phyloP scores from a whole-genome alignment of 1,140 invertebrate genomes.

The Cherax quadricarinatus region DNA sequence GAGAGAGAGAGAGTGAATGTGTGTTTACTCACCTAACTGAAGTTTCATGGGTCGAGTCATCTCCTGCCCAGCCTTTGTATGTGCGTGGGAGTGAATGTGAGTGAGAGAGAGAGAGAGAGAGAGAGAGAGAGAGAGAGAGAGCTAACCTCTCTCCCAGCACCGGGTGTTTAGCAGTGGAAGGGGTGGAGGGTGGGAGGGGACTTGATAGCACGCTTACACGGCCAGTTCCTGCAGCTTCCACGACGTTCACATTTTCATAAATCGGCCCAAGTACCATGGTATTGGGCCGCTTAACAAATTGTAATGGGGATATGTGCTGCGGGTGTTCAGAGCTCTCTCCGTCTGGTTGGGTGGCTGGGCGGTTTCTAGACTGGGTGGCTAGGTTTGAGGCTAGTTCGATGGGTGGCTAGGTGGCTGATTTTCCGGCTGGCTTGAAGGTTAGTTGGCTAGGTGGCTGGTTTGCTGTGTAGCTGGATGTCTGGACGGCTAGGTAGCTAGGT shows the following conservation, averaged over 20 bases:
- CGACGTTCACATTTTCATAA: conserved; percentile 69
- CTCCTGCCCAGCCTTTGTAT: too few species aligned
- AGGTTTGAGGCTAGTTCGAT: neutral
- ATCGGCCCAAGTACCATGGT: conserved; percentile 60
- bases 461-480: too few species aligned
- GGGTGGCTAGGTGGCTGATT: neutral
- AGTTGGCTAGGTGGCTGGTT: too few species aligned
- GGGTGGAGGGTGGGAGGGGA: neutral
- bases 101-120: conserved; percentile 36
- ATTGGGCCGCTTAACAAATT: conserved; percentile 69
- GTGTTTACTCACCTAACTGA: too few species aligned
- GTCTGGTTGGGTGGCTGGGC: neutral
- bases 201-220: conserved; percentile 60
- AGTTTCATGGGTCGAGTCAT: too few species aligned
- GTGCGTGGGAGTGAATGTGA: neutral
- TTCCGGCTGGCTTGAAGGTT: too few species aligned
- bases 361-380: neutral
- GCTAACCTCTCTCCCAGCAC: neutral
- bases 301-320: conserved; percentile 63
- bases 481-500: too few species aligned
- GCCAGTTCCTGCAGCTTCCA: conserved; percentile 51
- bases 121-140: conserved; percentile 15
- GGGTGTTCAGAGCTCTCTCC: conserved; percentile 1
- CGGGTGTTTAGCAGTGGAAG: conserved; percentile 22
- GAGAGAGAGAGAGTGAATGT: neutral